A percentile compares a stretch with the other conserved stretches of the same genome.
Evolutionary conservation across 2,888 invertebrate genomes (phyloP).

Genomic region (Lithophane socia): DNA sequence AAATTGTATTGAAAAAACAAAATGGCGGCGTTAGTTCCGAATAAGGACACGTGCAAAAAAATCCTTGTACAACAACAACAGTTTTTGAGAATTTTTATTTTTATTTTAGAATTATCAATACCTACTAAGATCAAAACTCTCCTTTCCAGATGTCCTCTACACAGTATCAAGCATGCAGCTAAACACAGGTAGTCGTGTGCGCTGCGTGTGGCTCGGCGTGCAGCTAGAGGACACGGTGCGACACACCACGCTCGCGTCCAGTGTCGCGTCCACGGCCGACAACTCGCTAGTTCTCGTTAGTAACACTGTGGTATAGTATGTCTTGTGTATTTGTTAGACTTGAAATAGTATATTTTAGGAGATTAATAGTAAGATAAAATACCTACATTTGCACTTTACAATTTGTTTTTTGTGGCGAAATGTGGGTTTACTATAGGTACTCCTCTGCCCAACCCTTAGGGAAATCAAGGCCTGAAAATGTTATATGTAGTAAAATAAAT

Average conservation of each 20-base stretch:
- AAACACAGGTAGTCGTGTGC: constrained; percentile 87
- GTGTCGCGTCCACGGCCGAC: constrained; percentile 86
- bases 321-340: constrained; percentile 8
- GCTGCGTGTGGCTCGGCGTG: constrained; percentile 92
- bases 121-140: not conserved
- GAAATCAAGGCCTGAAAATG: no score
- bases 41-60: no score
- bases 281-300: constrained; percentile 84
- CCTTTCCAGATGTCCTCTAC: constrained; percentile 84
- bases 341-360: not conserved
- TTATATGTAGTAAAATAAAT: no score
- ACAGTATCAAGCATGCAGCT: constrained; percentile 89
- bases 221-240: constrained; percentile 79
- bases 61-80: no score
- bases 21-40: no score
- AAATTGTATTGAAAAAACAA: no score
- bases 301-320: constrained; percentile 45
- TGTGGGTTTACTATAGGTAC: no score
- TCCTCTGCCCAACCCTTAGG: no score
- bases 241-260: constrained; percentile 86
- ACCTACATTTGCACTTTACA: no score
- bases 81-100: no score
- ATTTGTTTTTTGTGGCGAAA: no score
- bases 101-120: not conserved
- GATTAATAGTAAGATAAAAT: not conserved